Conservation (phyloP, 2,113 vertebrate species). For the Clinocottus analis region DNA sequence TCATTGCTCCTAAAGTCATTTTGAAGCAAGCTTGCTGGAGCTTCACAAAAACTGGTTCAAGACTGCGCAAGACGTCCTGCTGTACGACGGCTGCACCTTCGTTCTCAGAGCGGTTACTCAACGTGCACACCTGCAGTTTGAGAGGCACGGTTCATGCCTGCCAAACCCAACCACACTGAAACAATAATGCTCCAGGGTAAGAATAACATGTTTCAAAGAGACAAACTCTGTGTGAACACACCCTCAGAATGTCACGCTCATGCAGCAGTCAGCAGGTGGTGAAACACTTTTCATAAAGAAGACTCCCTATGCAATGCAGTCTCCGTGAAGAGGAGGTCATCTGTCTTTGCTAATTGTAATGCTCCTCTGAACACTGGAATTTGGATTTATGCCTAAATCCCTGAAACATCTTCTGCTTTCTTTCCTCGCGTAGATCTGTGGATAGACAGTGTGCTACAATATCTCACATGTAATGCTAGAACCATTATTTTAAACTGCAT, state of each 20-base stretch:
- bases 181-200: slow-evolving; percentile 25
- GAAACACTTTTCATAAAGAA: slow-evolving; percentile 21
- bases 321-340: slow-evolving; percentile 25
- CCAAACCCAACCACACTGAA: slow-evolving; percentile 32
- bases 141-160: slow-evolving; percentile 18
- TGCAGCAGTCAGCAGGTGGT: slow-evolving; percentile 12
- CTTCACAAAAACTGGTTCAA: neutral
- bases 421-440: neutral
- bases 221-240: slow-evolving; percentile 8
- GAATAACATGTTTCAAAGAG: slow-evolving; percentile 29
- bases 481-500: slow-evolving; percentile 21
- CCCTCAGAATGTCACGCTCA: slow-evolving; percentile 24
- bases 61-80: neutral
- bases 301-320: neutral
- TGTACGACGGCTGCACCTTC: neutral
- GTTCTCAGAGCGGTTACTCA: slow-evolving; percentile 3
- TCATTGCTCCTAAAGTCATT: neutral
- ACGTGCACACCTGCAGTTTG: slow-evolving; percentile 2
- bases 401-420: slow-evolving; percentile 2
- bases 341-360: slow-evolving; percentile 20
- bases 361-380: slow-evolving; percentile 1
- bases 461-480: slow-evolving; percentile 15
- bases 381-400: slow-evolving; percentile 5
- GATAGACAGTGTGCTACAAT: neutral
- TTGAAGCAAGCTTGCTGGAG: neutral